Percentiles rank a stretch among this genome's conserved stretches.
phyloP scores from a whole-genome alignment of 2,888 invertebrate genomes.

The Thysanoteuthis rhombus region DNA sequence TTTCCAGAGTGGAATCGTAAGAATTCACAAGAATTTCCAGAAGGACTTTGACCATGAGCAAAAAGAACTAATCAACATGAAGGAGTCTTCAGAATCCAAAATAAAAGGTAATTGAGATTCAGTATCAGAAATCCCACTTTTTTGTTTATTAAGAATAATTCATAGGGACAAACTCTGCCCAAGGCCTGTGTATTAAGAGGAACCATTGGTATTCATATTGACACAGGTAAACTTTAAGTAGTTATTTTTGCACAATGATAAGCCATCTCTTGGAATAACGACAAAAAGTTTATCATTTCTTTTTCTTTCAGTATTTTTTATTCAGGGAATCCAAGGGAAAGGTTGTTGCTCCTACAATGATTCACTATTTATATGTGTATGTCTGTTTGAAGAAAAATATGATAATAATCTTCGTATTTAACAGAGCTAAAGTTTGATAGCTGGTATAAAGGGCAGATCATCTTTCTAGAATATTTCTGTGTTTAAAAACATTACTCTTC shows the following conservation, averaged over 20 bases:
- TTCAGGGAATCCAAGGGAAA: too few relatives aligned
- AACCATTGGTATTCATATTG: not conserved
- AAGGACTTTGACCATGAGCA: not conserved
- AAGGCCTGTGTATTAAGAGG: not conserved
- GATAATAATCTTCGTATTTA: too few relatives aligned
- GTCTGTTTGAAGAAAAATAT: too few relatives aligned
- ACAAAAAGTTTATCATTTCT: not conserved
- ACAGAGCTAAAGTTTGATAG: too few relatives aligned
- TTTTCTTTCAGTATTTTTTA: too few relatives aligned
- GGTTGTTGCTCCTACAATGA: too few relatives aligned
- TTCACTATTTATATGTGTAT: too few relatives aligned
- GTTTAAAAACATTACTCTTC: too few relatives aligned
- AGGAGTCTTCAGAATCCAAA: not conserved
- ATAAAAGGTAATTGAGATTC: not conserved
- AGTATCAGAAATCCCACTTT: not conserved
- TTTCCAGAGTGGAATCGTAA: not conserved
- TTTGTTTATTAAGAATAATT: not conserved
- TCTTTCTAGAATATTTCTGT: too few relatives aligned
- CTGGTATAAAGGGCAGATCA: too few relatives aligned
- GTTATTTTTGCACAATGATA: not conserved
- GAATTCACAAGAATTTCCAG: slow-evolving; percentile 12
- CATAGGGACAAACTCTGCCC: not conserved
- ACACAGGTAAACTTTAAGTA: not conserved
- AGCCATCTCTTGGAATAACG: not conserved
- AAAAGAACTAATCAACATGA: not conserved